These are phyloP conservation scores for Seriola dumerili DNA, from an alignment of 2,113 vertebrate genomes.

Conservation along the genomic window DNA sequence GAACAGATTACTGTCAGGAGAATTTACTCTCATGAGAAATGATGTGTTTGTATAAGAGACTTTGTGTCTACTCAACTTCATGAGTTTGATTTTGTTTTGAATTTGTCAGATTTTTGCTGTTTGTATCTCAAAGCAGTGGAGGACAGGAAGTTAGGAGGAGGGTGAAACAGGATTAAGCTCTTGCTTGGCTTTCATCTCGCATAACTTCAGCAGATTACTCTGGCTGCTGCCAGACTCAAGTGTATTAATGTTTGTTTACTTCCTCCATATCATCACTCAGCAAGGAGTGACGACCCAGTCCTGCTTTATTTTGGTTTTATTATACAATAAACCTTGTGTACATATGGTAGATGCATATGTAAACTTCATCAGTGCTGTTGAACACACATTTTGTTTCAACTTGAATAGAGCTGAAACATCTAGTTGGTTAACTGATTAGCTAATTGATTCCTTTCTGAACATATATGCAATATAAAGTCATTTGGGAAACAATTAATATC, in stretches of 20 bases:
- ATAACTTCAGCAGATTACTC: conserved; percentile 45
- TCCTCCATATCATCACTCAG: conserved; percentile 4
- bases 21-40: neutral
- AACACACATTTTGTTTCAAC: neutral
- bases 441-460: too few relatives aligned
- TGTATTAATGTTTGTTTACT: conserved; percentile 17
- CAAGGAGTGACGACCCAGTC: neutral
- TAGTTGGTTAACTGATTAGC: too few relatives aligned
- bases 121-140: conserved; percentile 6
- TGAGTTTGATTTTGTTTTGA: neutral
- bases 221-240: conserved; percentile 15
- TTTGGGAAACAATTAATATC: too few relatives aligned
- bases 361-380: neutral
- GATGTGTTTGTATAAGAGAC: neutral
- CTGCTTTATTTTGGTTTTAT: conserved; percentile 10
- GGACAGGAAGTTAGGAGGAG: conserved; percentile 5
- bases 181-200: conserved; percentile 34
- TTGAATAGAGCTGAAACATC: too few relatives aligned
- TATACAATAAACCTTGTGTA: neutral
- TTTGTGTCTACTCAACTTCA: neutral
- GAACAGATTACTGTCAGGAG: neutral
- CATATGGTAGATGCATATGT: too few relatives aligned
- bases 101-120: conserved; percentile 19
- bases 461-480: too few relatives aligned
- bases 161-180: conserved; percentile 42